A percentile compares a stretch with the other conserved stretches of the same genome.
Conservation (phyloP, 2,888 invertebrate genomes). For the Phyllotreta striolata region DNA sequence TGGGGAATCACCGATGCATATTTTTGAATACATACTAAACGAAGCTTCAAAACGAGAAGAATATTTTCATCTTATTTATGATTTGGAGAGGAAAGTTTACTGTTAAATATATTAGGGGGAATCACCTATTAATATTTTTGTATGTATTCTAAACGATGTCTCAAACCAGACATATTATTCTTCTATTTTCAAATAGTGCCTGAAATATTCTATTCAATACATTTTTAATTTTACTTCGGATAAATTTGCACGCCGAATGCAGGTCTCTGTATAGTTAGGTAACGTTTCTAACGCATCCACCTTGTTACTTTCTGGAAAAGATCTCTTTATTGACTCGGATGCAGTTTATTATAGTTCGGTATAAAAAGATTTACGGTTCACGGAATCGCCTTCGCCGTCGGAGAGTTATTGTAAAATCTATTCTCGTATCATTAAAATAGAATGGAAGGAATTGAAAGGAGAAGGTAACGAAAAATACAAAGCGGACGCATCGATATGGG, state of each 20-base stretch:
- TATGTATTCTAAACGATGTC: no score
- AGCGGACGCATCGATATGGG: neutral
- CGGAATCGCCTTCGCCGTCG: constrained; percentile 23
- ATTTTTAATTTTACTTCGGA: constrained; percentile 10
- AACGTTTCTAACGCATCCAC: no score
- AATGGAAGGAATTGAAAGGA: constrained; percentile 29
- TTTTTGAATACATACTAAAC: no score
- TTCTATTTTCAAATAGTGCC: no score
- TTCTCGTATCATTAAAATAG: constrained; percentile 34
- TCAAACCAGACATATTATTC: no score
- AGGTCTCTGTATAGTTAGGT: no score
- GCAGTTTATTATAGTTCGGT: constrained; percentile 38
- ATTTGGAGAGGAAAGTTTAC: no score
- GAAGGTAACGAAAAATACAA: constrained; percentile 26
- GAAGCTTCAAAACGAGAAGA: no score
- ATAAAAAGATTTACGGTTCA: constrained; percentile 31
- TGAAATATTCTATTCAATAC: neutral
- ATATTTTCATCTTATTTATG: no score
- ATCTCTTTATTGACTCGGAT: constrained; percentile 40
- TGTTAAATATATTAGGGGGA: no score
- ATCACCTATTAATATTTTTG: no score
- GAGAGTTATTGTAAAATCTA: constrained; percentile 33
- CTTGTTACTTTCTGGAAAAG: constrained; percentile 9
- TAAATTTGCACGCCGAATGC: constrained; percentile 5
- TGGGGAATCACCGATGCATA: no score